Evolutionary conservation across 2,113 vertebrate genomes (phyloP).

Genomic region (Drymodes brunneopygia): DNA sequence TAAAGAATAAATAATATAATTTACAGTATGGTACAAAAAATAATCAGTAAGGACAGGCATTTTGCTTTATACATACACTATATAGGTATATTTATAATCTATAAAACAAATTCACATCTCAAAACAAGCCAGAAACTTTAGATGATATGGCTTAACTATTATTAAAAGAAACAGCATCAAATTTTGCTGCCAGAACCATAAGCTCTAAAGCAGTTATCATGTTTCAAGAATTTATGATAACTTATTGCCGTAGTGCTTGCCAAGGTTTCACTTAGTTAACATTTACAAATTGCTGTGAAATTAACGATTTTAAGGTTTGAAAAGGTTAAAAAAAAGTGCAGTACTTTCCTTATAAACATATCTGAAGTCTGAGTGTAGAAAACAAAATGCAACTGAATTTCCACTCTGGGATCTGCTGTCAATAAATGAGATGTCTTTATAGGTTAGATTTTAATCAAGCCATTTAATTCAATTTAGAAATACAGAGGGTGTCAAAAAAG

Average conservation of each 20-base stretch:
- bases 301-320: conserved; percentile 19
- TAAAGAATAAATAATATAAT: conserved; percentile 88
- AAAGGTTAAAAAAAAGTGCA: conserved; percentile 66
- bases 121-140: conserved; percentile 75
- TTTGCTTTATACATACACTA: conserved; percentile 81
- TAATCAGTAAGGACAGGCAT: conserved; percentile 78
- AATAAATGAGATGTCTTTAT: neutral
- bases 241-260: conserved; percentile 61
- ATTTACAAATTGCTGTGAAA: conserved; percentile 34
- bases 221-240: conserved; percentile 32
- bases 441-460: neutral
- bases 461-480: neutral
- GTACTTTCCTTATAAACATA: conserved; percentile 61
- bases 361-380: neutral
- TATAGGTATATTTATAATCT: conserved; percentile 79
- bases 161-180: conserved; percentile 71
- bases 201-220: conserved; percentile 60
- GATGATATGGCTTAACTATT: conserved; percentile 82
- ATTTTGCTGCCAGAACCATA: conserved; percentile 53
- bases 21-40: conserved; percentile 88
- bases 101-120: conserved; percentile 83
- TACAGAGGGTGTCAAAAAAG: neutral
- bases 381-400: conserved; percentile 22
- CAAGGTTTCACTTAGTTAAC: conserved; percentile 50
- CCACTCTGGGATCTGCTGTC: neutral